Evolutionary conservation across 1,140 invertebrate genomes (phyloP).

Genomic region (Hermetia illucens): DNA sequence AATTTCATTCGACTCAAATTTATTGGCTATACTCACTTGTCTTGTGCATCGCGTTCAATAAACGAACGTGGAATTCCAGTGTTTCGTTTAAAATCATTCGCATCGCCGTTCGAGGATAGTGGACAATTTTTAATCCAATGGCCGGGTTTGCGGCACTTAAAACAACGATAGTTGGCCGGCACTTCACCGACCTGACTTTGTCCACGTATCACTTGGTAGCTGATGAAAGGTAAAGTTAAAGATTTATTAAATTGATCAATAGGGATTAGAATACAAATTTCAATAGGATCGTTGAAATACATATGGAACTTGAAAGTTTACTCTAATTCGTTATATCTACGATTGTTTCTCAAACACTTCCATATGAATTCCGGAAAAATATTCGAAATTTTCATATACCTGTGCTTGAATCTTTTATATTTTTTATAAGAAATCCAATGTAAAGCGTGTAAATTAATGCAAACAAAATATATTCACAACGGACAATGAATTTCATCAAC

Average conservation of each 20-base stretch:
- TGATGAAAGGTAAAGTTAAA: conserved; percentile 38
- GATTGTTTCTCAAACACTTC: no score
- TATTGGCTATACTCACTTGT: background rate
- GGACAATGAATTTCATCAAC: conserved; percentile 18
- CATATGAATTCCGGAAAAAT: background rate
- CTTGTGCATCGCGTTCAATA: conserved; percentile 52
- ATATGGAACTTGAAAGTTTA: no score
- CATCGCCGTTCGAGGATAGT: conserved; percentile 33
- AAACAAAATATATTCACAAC: background rate
- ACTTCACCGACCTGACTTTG: conserved; percentile 77
- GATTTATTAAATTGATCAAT: background rate
- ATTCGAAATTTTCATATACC: background rate
- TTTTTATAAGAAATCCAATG: conserved; percentile 10
- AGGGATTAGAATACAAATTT: no score
- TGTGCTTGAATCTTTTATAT: background rate
- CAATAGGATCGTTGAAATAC: no score
- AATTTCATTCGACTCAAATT: background rate
- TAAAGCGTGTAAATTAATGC: background rate
- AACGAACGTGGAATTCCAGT: conserved; percentile 97
- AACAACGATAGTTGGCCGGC: conserved; percentile 80
- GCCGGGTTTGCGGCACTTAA: conserved; percentile 80
- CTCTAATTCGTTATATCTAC: no score
- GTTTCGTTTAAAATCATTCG: conserved; percentile 73
- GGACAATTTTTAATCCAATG: conserved; percentile 96
- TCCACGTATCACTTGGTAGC: conserved; percentile 76